phyloP scores from a whole-genome alignment of 2,113 vertebrate species.

The Butastur rufipennis region DNA sequence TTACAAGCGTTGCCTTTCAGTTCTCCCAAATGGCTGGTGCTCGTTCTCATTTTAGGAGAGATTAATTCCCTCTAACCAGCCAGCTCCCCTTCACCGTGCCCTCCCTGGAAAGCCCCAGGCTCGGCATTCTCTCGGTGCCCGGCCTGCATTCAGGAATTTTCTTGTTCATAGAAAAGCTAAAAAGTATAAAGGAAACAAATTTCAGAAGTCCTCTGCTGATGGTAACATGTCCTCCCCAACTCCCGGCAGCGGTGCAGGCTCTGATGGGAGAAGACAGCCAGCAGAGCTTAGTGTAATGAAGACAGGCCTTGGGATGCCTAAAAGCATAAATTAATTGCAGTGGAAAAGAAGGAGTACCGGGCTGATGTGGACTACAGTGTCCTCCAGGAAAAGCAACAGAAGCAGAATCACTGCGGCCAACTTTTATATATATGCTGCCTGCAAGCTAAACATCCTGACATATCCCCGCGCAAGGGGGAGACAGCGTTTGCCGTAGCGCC shows the following conservation, averaged over 20 bases:
- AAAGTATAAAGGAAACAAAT: background rate
- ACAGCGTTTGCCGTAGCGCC: accelerated
- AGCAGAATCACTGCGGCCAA: background rate
- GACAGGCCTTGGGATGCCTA: background rate
- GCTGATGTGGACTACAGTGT: background rate
- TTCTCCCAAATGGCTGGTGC: background rate
- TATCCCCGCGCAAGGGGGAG: background rate
- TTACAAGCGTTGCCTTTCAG: background rate
- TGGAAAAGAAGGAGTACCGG: background rate
- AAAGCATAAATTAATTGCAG: background rate
- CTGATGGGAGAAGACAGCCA: background rate
- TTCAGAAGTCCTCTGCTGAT: background rate
- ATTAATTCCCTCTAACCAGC: background rate
- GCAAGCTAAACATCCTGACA: background rate
- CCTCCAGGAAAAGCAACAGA: background rate
- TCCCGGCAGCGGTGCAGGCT: background rate
- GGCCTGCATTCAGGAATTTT: background rate
- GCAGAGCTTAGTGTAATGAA: background rate
- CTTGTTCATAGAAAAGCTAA: background rate
- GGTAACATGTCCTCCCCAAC: background rate
- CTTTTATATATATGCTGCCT: background rate
- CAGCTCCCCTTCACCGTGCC: background rate
- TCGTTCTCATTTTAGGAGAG: background rate
- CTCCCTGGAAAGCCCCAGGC: background rate
- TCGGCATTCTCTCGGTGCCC: accelerated